These are phyloP conservation scores for Hesperia comma DNA, from an alignment of 2,888 invertebrate species.

Conservation along the genomic window DNA sequence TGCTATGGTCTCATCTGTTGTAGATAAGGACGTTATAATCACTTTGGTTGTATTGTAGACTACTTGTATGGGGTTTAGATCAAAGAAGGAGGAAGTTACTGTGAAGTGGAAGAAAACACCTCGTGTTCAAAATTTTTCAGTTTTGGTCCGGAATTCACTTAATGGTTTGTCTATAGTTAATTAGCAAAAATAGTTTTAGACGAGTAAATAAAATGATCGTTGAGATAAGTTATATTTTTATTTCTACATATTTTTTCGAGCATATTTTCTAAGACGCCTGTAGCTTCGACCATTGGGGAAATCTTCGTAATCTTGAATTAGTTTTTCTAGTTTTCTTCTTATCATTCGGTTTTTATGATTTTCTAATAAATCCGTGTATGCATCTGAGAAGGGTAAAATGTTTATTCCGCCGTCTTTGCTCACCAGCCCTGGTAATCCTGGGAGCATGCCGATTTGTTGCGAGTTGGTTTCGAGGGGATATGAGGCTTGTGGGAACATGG, in stretches of 20 bases:
- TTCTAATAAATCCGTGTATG: constrained; percentile 65
- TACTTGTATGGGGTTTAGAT: too few species aligned
- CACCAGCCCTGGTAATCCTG: constrained; percentile 66
- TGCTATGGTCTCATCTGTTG: too few species aligned
- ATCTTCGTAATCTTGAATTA: constrained; percentile 53
- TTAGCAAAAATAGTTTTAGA: too few species aligned
- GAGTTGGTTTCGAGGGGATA: constrained; percentile 30
- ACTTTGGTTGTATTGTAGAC: too few species aligned
- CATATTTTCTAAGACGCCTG: constrained; percentile 36
- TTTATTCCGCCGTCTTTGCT: constrained; percentile 68
- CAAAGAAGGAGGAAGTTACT: too few species aligned
- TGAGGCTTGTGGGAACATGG: constrained; percentile 40
- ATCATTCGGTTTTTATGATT: constrained; percentile 64
- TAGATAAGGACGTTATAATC: too few species aligned
- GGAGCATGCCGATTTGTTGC: constrained; percentile 58
- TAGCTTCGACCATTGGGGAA: constrained; percentile 42
- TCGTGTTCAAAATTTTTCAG: too few species aligned
- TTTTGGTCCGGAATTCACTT: too few species aligned
- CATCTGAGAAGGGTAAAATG: constrained; percentile 72
- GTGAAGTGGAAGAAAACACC: too few species aligned
- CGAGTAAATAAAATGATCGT: too few species aligned
- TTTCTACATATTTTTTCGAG: constrained; percentile 10
- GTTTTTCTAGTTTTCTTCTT: constrained; percentile 54
- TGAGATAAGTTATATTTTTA: not conserved
- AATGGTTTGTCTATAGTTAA: too few species aligned